Conservation (phyloP, 2,888 invertebrate species). For the Malachius bipustulatus region DNA sequence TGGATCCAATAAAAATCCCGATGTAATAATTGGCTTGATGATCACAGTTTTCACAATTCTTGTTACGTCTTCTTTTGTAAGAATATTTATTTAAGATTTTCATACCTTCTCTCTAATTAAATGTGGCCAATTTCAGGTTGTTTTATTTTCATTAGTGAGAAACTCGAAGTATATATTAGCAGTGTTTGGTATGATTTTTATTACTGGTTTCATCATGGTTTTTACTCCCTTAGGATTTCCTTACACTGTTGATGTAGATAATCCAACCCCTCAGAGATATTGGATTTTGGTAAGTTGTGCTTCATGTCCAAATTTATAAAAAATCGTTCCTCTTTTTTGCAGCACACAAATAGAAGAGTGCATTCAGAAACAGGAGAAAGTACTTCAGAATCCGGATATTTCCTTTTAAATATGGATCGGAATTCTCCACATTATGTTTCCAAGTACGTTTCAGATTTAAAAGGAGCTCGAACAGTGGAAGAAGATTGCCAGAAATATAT, state of each 20-base stretch:
- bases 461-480: constrained; percentile 20
- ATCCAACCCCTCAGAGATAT: constrained; percentile 57
- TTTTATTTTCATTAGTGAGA: constrained; percentile 24
- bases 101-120: no score
- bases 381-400: constrained; percentile 30
- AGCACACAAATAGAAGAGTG: constrained; percentile 29
- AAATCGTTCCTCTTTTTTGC: constrained; percentile 12
- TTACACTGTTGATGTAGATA: constrained; percentile 46
- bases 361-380: constrained; percentile 25
- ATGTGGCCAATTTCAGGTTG: constrained; percentile 28
- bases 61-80: constrained; percentile 33
- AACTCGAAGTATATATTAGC: constrained; percentile 23
- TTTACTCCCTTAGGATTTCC: constrained; percentile 58
- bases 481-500: constrained; percentile 28
- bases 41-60: constrained; percentile 33
- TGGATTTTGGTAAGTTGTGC: constrained; percentile 28
- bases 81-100: no score
- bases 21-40: constrained; percentile 36
- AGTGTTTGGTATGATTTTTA: constrained; percentile 22
- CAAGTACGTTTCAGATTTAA: constrained; percentile 24
- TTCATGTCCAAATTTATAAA: neutral
- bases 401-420: constrained; percentile 31
- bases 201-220: constrained; percentile 37
- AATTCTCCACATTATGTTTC: constrained; percentile 30
- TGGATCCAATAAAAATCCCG: constrained; percentile 38